A percentile compares a stretch with the other conserved stretches of the same genome.
phyloP scores from a whole-genome alignment of 2,797 vertebrate species.

The Chromobotia macracanthus region DNA sequence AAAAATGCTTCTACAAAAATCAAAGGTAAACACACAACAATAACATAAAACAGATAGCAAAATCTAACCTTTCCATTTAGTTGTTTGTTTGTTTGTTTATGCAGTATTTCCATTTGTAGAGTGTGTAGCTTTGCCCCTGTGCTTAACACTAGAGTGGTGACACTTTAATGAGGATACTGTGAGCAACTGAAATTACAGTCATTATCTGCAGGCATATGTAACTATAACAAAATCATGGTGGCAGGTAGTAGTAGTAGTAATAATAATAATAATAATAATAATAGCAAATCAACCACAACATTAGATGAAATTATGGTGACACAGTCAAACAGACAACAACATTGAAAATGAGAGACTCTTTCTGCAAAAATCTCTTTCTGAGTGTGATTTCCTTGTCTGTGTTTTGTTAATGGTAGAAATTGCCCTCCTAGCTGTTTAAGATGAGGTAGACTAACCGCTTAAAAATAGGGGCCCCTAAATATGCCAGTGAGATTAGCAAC shows the following conservation, averaged over 20 bases:
- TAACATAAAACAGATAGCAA: conserved; percentile 75
- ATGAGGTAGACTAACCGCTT: conserved; percentile 25
- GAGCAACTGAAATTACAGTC: conserved; percentile 48
- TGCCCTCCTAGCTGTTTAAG: conserved; percentile 43
- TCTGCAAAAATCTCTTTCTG: conserved; percentile 66
- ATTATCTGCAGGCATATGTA: conserved; percentile 52
- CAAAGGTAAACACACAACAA: conserved; percentile 50
- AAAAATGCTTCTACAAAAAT: conserved; percentile 38
- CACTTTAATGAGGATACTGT: conserved; percentile 40
- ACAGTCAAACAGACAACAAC: conserved; percentile 69
- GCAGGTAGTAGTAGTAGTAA: conserved; percentile 56
- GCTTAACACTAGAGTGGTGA: conserved; percentile 12
- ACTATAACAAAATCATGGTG: conserved; percentile 53
- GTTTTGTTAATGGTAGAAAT: conserved; percentile 51
- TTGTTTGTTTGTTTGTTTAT: conserved; percentile 66
- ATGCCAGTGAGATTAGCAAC: conserved; percentile 68
- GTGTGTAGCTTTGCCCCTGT: not conserved
- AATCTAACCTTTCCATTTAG: conserved; percentile 71
- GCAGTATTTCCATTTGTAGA: not conserved
- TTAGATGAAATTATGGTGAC: conserved; percentile 75
- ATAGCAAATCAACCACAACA: conserved; percentile 74
- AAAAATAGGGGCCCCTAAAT: conserved; percentile 68
- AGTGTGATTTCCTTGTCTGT: conserved; percentile 41
- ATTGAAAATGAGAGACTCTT: conserved; percentile 70
- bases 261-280: conserved; percentile 76